Base-by-base conservation (phyloP, 2,797 vertebrate species). In the Myoxocephalus aenaeus region DNA sequence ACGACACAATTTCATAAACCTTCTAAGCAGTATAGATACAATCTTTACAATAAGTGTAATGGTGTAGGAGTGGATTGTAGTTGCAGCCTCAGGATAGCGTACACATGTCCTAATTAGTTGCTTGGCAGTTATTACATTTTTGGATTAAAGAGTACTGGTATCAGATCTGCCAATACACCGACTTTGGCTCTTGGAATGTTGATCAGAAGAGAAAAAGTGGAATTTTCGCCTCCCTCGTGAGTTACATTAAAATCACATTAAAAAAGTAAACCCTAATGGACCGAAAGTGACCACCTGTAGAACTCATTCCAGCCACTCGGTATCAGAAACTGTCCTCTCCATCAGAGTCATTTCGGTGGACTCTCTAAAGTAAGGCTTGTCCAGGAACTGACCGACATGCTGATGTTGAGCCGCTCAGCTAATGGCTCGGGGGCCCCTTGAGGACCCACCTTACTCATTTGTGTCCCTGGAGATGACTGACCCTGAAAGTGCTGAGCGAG, bases 401-500 rank as follows among this genome's bases (percentile, higher is more conserved):
- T 40, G 22, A 20, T 32, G 57, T 63, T 65, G 58, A 71, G 36
- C 61, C 56, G 61, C 85, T 76, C 42, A 73, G 20, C 76, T 70
- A 82, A 80, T 72, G 70, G 71, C 68, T 71, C 51, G 17, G 53
- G 17, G 46, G 38, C 32, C 65, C 76, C 8, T 5, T 1, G 22
- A 73, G 38, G 54, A 22, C 32, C 38, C 2, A 13, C 20, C 12
- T 50, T 66, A 38, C 77, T 78, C 29, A 76, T 86, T 78, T 67
- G 32, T 73, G 64, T 75, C 61, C 34, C 22, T 51, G n/a, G 53
- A 71, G 70, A 77, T 68, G 69, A 83, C 88, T 70, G 71, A 83
- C 88, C 83, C 82, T 81, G n/a, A 74, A 85, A 84, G 77, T 82
- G 86, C 86, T 82, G 81, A 86, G 67, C 61, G 25, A 68, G 75